Base-by-base conservation (phyloP, 1,140 invertebrate species). In the Drosophila ohnishii region DNA sequence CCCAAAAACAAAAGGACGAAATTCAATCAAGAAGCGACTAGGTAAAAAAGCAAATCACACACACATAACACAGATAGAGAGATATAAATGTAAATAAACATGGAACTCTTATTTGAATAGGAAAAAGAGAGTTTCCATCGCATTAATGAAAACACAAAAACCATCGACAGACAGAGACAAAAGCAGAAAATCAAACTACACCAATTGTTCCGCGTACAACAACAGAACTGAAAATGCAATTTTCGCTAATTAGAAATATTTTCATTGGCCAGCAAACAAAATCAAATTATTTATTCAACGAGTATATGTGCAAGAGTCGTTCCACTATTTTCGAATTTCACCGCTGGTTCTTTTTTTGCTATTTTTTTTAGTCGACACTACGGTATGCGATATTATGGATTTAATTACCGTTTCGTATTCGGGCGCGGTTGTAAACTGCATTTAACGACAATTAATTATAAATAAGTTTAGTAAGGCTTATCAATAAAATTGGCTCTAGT, bases 381-480 rank as follows among this genome's bases (percentile, higher is more conserved):
- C 44, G 51, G 40, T 34, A 48, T 70, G 50, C 65, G 45, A 75
- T 88, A 77, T 89, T 81, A 75, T 40, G 66, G 59, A 78, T 79
- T 88, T 90, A 90, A 80, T 91, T 91, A 91, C 90, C 90, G 91
- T 91, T 91, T 92, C 91, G 78, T 92, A 92, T 78, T 92, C 90
- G 63, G 91, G 91, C 67, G 90, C 88, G 70, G 75, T 89, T 77
- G 90, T 90, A 79, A 89, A 90, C 91, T 92, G 80, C 71, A 87
- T 86, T 86, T 83, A 79, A 86, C 72, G 78, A 86, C 72, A 86
- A 87, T 86, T 86, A 86, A 86, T 86, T 87, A 79, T 79, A 87
- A 76, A 86, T 79, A 48, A 62, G 71, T 55, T 87, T 87, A 86
- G 78, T 86, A 63, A 35, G 50, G 70, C 62, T 69, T 85, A 80